A percentile compares a stretch with the other conserved stretches of the same genome.
These are phyloP conservation scores for Colistium nudipinnis DNA, from an alignment of 2,113 vertebrate genomes.

Conservation along the genomic window DNA sequence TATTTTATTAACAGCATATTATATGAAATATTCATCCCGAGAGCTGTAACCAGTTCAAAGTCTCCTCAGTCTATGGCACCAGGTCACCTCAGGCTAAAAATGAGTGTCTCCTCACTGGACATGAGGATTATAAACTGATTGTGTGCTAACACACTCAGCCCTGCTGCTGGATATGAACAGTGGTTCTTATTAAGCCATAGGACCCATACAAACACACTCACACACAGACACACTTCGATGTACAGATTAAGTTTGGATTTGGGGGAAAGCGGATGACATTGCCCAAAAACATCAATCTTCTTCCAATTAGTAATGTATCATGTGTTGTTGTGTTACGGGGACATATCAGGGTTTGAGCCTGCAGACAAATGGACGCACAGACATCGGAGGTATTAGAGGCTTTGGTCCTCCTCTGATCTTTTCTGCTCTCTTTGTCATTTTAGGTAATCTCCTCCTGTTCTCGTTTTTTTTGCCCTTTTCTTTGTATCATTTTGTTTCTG, in stretches of 20 bases:
- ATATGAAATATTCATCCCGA: not conserved
- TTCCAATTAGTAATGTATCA: slow-evolving; percentile 73
- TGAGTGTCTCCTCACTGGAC: slow-evolving; percentile 50
- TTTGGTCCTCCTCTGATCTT: slow-evolving; percentile 55
- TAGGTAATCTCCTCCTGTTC: slow-evolving; percentile 60
- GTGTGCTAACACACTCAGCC: slow-evolving; percentile 58
- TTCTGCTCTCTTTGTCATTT: slow-evolving; percentile 41
- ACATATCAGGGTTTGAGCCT: slow-evolving; percentile 38
- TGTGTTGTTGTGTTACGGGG: slow-evolving; percentile 50
- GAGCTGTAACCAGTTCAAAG: not conserved
- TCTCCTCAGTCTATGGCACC: slow-evolving; percentile 19
- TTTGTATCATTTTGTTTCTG: slow-evolving; percentile 40
- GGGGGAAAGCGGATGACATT: slow-evolving; percentile 54
- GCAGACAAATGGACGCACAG: slow-evolving; percentile 51
- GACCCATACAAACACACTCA: slow-evolving; percentile 35
- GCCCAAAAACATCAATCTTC: slow-evolving; percentile 54
- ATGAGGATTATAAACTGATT: slow-evolving; percentile 68
- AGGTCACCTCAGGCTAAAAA: slow-evolving; percentile 55
- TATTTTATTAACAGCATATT: not conserved
- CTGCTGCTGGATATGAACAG: slow-evolving; percentile 64
- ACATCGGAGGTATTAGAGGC: slow-evolving; percentile 65
- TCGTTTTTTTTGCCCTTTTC: slow-evolving; percentile 42
- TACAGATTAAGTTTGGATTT: slow-evolving; percentile 71
- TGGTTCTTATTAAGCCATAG: slow-evolving; percentile 57
- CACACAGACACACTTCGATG: slow-evolving; percentile 4